Evolutionary conservation across 1,140 invertebrate species (phyloP).

Genomic region (Atta colombica): DNA sequence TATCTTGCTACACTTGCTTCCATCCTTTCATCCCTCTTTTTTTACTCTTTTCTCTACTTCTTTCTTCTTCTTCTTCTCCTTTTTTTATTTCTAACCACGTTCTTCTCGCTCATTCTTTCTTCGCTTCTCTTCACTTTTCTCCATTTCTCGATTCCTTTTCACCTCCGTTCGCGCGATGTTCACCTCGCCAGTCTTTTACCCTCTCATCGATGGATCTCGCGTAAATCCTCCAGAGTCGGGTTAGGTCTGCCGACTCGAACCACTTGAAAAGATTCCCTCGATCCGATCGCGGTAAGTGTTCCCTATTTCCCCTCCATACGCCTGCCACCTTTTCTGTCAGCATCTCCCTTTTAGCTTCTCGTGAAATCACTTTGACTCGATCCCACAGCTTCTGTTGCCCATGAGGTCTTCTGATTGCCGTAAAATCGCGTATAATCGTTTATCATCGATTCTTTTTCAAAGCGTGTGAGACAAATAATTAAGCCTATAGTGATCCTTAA

Average conservation of each 20-base stretch:
- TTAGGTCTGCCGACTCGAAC: slow-evolving; percentile 53
- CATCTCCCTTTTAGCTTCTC: slow-evolving; percentile 59
- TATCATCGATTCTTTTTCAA: slow-evolving; percentile 14
- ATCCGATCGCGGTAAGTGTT: slow-evolving; percentile 74
- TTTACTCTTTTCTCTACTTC: not conserved
- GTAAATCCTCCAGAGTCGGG: slow-evolving; percentile 67
- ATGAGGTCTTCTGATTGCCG: slow-evolving; percentile 65
- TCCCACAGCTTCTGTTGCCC: slow-evolving; percentile 66
- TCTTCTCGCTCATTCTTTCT: not conserved
- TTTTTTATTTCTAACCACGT: not conserved
- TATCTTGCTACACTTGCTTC: slow-evolving; percentile 71
- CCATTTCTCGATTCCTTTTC: slow-evolving; percentile 28
- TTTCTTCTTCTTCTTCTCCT: not conserved
- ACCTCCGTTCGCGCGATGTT: slow-evolving; percentile 50
- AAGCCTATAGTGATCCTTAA: not conserved
- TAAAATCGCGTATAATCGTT: slow-evolving; percentile 55
- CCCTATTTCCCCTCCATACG: slow-evolving; percentile 9
- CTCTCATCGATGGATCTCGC: slow-evolving; percentile 68
- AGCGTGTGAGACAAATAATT: not conserved
- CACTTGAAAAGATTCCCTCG: slow-evolving; percentile 71
- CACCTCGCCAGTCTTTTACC: slow-evolving; percentile 66
- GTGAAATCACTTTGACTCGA: slow-evolving; percentile 67
- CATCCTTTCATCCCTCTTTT: slow-evolving; percentile 17
- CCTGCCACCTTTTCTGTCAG: slow-evolving; percentile 31
- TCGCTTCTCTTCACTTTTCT: not conserved